phyloP scores from a whole-genome alignment of 2,113 vertebrate species.

The Hypocryptadius cinnamomeus region DNA sequence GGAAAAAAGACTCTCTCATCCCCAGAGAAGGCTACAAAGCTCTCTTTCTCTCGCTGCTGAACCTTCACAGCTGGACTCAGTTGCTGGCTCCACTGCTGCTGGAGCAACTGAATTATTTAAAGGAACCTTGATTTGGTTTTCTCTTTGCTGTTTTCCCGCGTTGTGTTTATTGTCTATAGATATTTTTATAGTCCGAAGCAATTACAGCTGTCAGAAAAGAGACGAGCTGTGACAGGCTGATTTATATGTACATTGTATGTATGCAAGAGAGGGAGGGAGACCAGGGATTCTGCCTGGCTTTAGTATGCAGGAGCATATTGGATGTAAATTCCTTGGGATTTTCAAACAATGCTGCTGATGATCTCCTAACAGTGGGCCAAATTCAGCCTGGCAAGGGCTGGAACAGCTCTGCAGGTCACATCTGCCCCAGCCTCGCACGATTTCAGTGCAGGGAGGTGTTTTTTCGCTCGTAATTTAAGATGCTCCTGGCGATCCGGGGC shows the following conservation, averaged over 20 bases:
- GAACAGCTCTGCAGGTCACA: background rate
- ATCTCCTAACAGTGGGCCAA: background rate
- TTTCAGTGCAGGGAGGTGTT: background rate
- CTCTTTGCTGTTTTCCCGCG: constrained; percentile 20
- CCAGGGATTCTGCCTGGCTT: constrained; percentile 30
- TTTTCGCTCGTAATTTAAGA: background rate
- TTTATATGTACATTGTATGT: constrained; percentile 67
- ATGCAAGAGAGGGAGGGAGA: constrained; percentile 35
- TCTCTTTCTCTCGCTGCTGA: background rate
- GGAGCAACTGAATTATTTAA: constrained; percentile 58
- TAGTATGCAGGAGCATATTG: background rate
- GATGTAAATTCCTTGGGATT: constrained; percentile 4
- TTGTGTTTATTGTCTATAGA: constrained; percentile 72
- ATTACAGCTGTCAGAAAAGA: constrained; percentile 73
- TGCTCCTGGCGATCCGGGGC: background rate
- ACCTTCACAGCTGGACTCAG: constrained; percentile 28
- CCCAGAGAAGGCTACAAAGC: constrained; percentile 32
- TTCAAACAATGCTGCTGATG: background rate
- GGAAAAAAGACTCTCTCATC: constrained; percentile 34
- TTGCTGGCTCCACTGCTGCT: constrained; percentile 19
- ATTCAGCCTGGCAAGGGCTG: background rate
- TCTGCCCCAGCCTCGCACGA: fast-evolving
- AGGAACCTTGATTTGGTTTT: constrained; percentile 57
- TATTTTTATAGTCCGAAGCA: constrained; percentile 79
- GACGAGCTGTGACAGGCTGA: constrained; percentile 74